These are phyloP conservation scores for Brachionus koreanus DNA, from an alignment of 1,140 invertebrate genomes.

Conservation along the genomic window DNA sequence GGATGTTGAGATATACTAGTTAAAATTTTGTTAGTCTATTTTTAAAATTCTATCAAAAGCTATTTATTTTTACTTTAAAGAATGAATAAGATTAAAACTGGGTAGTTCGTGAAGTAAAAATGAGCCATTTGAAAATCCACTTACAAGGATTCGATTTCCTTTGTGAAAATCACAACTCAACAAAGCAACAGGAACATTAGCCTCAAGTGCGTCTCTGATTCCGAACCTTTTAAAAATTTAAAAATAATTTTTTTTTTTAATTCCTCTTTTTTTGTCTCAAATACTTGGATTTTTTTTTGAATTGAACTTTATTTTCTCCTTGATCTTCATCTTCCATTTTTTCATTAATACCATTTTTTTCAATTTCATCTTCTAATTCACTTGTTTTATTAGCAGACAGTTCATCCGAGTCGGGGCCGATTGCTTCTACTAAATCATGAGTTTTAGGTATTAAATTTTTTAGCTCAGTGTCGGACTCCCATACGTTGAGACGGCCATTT, in stretches of 20 bases:
- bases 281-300: constrained; percentile 45
- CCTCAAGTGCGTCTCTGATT: constrained; percentile 29
- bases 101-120: constrained; percentile 90
- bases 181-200: not conserved
- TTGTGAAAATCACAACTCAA: constrained; percentile 72
- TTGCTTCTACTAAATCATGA: not conserved
- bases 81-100: constrained; percentile 84
- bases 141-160: constrained; percentile 71
- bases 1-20: constrained; percentile 71
- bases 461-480: constrained; percentile 74
- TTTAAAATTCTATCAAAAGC: not conserved
- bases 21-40: constrained; percentile 23
- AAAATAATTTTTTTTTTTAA: not conserved
- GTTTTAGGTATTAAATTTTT: constrained; percentile 62
- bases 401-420: constrained; percentile 53
- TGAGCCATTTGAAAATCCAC: constrained; percentile 73
- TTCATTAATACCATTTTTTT: constrained; percentile 1
- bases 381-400: constrained; percentile 53
- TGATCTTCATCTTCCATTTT: not conserved
- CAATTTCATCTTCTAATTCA: constrained; percentile 52
- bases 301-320: constrained; percentile 43
- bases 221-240: not conserved
- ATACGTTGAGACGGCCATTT: constrained; percentile 73
- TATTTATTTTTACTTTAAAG: constrained; percentile 63
- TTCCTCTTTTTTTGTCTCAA: not conserved